Base-by-base conservation (phyloP, 2,113 vertebrate genomes). In the Ophthalmotilapia sp. region DNA sequence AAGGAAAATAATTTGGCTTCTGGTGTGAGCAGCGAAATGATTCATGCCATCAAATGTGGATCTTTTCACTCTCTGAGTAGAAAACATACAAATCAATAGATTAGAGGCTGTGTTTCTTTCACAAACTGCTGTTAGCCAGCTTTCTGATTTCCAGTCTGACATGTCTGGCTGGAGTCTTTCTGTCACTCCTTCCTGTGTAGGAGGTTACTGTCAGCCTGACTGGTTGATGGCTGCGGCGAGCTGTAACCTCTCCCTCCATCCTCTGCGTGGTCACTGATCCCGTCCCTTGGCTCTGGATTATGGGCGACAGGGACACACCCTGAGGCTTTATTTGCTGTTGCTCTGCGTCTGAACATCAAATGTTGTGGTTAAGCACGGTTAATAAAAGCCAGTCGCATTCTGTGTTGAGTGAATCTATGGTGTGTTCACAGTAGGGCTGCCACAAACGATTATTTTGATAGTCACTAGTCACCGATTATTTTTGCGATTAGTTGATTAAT, bases 281-380 rank as follows among this genome's bases (percentile, higher is more conserved):
- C 77, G 79, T 92, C 91, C 89, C 90, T 88, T 79, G 90, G 90
- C 91, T 90, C 89, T 81, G 89, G 92, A 91, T 93, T 89, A 90
- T 86, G 87, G 89, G 82, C 58, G 87, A 83, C 77, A 88, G 84
- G 73, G 87, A 31, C 92, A 91, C 93, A 51, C 90, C 92, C 93
- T 88, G 81, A 85, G 85, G 88, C 89, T 90, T 73, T 86, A 9
- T 87, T 88, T 91, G 80, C 81, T 93, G 51, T 88, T 88, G 11
- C 38, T 47, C 65, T 86, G 81, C 77, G 79, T 29, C 21, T 13
- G 54, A 47, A 49, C 83, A 83, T 82, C 73, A 84, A 83, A 82
- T 49, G 17, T 21, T 19, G 83, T 84, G 13, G 26, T 23, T 40
- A 81, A 47, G 17, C 53, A 47, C 4, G 2, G 33, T 79, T 86